A percentile compares a stretch with the other conserved stretches of the same genome.
phyloP scores from a whole-genome alignment of 92 coral and sea anemone genomes.

The Phymanthus crucifer region DNA sequence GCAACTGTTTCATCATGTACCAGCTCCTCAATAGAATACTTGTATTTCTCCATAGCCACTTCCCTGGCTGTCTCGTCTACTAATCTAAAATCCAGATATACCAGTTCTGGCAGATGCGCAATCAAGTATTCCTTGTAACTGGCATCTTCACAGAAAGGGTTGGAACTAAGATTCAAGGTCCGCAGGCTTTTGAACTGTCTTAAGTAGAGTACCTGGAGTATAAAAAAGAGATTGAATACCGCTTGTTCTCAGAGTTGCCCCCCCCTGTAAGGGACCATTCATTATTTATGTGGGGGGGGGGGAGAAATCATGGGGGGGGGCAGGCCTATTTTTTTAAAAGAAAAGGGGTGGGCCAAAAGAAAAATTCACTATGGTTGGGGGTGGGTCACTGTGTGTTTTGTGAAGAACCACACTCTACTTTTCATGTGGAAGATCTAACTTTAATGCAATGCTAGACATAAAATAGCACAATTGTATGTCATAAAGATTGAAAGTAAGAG shows the following conservation, averaged over 20 bases:
- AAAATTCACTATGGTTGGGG: too few species aligned
- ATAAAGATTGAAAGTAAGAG: too few species aligned
- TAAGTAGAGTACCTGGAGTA: conserved; percentile 81
- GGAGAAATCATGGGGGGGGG: too few species aligned
- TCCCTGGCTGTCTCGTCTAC: conserved; percentile 92
- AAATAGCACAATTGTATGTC: too few species aligned
- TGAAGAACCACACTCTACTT: too few species aligned
- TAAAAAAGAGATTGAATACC: neutral
- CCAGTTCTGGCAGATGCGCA: conserved; percentile 89
- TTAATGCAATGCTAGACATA: too few species aligned
- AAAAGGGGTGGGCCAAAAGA: too few species aligned
- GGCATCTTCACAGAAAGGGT: conserved; percentile 90
- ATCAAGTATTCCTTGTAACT: conserved; percentile 95
- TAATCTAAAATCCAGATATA: conserved; percentile 91
- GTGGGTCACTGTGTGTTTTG: too few species aligned
- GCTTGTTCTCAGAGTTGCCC: neutral
- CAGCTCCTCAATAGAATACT: conserved; percentile 92
- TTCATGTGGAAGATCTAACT: too few species aligned
- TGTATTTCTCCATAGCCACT: conserved; percentile 90
- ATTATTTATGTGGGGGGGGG: too few species aligned
- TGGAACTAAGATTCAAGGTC: conserved; percentile 89
- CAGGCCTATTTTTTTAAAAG: too few species aligned
- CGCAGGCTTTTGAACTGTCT: conserved; percentile 74
- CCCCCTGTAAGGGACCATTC: too few species aligned
- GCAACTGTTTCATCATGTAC: conserved; percentile 96